Conservation (phyloP, 1,140 invertebrate species). For the Andrena cerasifolii region DNA sequence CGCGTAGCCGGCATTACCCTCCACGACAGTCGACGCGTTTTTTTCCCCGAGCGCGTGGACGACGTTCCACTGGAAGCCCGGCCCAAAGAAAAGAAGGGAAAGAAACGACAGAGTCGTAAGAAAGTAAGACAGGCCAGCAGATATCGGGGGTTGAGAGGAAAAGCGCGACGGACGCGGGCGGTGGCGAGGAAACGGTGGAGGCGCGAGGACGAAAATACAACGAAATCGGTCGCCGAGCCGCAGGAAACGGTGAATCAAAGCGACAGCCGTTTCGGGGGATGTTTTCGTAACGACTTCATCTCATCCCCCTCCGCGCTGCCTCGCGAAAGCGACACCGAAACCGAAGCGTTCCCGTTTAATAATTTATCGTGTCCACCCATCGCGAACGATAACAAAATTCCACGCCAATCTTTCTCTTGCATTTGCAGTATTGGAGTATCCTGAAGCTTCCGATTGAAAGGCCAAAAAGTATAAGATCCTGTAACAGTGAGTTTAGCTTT, state of each 20-base stretch:
- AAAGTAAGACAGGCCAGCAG: constrained; percentile 46
- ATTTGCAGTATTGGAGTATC: neutral
- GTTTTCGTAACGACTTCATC: constrained; percentile 67
- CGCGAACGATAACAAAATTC: neutral
- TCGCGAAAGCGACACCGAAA: neutral
- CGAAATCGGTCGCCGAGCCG: constrained; percentile 47
- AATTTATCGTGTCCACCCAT: constrained; percentile 25
- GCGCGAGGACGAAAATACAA: constrained; percentile 73
- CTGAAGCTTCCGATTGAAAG: too few species aligned
- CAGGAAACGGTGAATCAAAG: constrained; percentile 79
- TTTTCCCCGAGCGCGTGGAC: constrained; percentile 61
- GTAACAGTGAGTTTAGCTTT: too few species aligned
- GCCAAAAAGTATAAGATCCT: too few species aligned
- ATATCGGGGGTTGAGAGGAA: constrained; percentile 34
- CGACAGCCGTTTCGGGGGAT: constrained; percentile 68
- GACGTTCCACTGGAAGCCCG: constrained; percentile 7
- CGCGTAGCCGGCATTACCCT: constrained; percentile 4
- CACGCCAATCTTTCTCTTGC: neutral
- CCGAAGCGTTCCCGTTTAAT: constrained; percentile 4
- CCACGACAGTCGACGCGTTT: constrained; percentile 37
- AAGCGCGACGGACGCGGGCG: constrained; percentile 45
- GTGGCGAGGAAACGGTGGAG: constrained; percentile 48
- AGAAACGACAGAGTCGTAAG: constrained; percentile 30
- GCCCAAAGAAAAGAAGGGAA: constrained; percentile 30
- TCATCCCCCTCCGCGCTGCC: constrained; percentile 33